Conservation (phyloP, 2,797 vertebrate genomes). For the Pempheris klunzingeri region DNA sequence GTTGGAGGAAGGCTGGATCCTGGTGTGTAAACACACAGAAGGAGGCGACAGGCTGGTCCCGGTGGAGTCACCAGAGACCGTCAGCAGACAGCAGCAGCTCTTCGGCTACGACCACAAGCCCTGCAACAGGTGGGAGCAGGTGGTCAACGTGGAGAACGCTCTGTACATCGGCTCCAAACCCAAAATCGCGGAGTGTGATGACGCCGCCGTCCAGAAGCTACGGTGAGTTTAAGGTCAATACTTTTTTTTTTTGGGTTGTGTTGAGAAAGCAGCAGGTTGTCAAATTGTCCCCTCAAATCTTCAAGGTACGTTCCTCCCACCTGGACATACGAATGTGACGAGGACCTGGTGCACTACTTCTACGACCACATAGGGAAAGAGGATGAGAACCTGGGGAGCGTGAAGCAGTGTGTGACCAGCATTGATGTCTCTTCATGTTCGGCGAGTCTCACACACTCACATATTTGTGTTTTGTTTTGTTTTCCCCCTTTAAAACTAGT, state of each 20-base stretch:
- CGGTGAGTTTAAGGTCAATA: conserved; percentile 89
- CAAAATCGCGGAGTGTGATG: conserved; percentile 88
- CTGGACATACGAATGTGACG: conserved; percentile 97
- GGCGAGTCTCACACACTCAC: conserved; percentile 74
- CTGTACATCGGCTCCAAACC: conserved; percentile 91
- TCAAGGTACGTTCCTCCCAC: conserved; percentile 92
- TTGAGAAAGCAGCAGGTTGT: neutral
- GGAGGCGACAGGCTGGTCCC: conserved; percentile 95
- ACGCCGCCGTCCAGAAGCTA: conserved; percentile 91
- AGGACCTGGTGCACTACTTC: conserved; percentile 97
- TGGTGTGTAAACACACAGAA: conserved; percentile 94
- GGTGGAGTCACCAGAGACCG: conserved; percentile 91
- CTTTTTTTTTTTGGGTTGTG: neutral
- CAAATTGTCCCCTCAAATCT: neutral
- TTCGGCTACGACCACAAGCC: conserved; percentile 96
- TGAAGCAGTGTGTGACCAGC: conserved; percentile 98
- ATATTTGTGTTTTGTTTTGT: neutral
- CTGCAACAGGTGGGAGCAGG: conserved; percentile 95
- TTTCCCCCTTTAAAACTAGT: neutral
- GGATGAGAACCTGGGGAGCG: conserved; percentile 95
- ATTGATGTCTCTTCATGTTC: conserved; percentile 96
- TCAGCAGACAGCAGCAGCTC: conserved; percentile 93
- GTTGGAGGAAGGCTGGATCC: conserved; percentile 94
- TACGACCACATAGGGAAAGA: conserved; percentile 96
- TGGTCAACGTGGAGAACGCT: conserved; percentile 93